phyloP scores from a whole-genome alignment of 2,113 vertebrate genomes.

The Syrmaticus mikado region DNA sequence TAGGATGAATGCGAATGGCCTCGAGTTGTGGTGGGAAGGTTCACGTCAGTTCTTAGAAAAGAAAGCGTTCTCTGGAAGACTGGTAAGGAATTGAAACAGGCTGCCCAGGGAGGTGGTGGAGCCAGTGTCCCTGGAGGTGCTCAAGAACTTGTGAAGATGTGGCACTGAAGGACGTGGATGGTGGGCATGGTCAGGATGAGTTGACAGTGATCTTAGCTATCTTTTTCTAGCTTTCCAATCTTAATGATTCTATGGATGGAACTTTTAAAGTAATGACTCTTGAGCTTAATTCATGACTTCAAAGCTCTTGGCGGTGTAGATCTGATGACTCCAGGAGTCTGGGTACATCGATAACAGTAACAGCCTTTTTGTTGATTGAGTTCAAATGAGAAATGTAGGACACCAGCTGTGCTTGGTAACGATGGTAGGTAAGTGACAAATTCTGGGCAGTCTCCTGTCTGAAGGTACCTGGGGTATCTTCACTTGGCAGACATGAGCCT shows the following conservation, averaged over 20 bases:
- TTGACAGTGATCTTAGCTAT: no score
- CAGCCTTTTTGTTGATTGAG: constrained; percentile 18
- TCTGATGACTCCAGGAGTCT: constrained; percentile 39
- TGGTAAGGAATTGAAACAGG: no score
- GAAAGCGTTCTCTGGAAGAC: no score
- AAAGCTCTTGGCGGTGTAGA: constrained; percentile 28
- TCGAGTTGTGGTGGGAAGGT: no score
- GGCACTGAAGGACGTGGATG: no score
- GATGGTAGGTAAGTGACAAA: not conserved
- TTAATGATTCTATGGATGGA: constrained; percentile 41
- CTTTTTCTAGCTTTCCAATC: no score
- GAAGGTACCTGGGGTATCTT: not conserved
- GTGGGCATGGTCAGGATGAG: no score
- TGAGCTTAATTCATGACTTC: constrained; percentile 44
- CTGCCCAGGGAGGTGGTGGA: no score
- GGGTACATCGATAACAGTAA: constrained; percentile 56
- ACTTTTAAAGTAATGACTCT: constrained; percentile 56
- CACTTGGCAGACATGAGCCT: not conserved
- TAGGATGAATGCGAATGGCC: no score
- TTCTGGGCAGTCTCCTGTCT: not conserved
- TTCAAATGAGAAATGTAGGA: not conserved
- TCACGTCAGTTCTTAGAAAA: no score
- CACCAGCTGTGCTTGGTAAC: not conserved
- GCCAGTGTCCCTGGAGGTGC: no score
- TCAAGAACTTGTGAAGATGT: no score